Percentiles rank a stretch among this genome's conserved stretches.
phyloP scores from a whole-genome alignment of 2,888 invertebrate species.

The Cataglyphis altisquamis region DNA sequence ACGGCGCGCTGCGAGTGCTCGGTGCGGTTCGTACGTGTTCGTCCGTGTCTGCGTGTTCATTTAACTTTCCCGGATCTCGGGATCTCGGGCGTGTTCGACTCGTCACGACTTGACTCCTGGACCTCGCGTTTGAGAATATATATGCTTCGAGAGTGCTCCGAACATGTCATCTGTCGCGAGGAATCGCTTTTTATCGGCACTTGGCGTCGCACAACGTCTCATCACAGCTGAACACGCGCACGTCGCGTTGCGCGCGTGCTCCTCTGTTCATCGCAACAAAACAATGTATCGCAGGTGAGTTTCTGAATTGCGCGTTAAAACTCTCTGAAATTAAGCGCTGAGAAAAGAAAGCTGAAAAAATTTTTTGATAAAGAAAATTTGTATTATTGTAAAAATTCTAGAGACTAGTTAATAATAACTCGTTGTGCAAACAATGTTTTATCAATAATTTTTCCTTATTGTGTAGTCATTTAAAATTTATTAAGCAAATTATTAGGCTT shows the following conservation, averaged over 20 bases:
- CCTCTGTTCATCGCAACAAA: background rate
- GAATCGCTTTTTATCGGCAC: conserved; percentile 9
- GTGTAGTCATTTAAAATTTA: too few species aligned
- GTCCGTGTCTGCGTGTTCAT: background rate
- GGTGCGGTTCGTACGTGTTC: background rate
- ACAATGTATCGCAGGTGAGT: conserved; percentile 24
- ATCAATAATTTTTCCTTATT: background rate
- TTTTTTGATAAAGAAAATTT: background rate
- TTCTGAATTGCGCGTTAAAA: background rate
- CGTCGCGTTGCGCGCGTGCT: background rate
- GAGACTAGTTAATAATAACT: background rate
- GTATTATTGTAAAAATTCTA: background rate
- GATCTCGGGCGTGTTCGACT: background rate
- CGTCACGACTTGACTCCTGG: background rate
- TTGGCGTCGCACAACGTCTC: conserved; percentile 14
- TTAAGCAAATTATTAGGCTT: too few species aligned
- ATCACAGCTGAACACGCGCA: background rate
- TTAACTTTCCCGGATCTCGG: background rate
- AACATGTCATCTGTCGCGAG: conserved; percentile 18
- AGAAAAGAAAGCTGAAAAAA: background rate
- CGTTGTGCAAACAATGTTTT: background rate
- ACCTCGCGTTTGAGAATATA: background rate
- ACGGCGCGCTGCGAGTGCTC: background rate
- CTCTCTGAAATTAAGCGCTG: background rate
- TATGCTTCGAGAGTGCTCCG: background rate